Evolutionary conservation across 2,888 invertebrate species (phyloP), one percentile per base, ranked within the genome.

Genomic region (Raillietiella orientalis): DNA sequence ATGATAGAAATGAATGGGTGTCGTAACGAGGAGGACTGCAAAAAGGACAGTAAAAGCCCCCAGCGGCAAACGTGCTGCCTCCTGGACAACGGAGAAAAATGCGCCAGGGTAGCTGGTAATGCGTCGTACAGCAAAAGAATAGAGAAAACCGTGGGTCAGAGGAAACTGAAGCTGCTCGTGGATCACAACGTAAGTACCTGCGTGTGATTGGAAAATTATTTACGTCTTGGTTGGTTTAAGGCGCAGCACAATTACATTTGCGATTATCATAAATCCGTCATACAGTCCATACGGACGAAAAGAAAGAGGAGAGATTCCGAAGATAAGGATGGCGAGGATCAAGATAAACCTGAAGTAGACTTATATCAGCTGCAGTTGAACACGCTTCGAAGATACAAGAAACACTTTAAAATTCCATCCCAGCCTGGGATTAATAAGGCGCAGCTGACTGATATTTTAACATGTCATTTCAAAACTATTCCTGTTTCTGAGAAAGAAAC

Each of bases 101-200:
- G 87, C 49, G 58, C 62, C 34, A 63, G 77, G 41, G 60, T 66
- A 29, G 84, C 79, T 36, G 77, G 79, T 34, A 77, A 79, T 56
- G 90, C 90, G 36, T 74, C 79, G 23, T 90, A 87, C 52, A 84
- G 77, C 50, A 87, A 90, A 47, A 62, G 84, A 36, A 79, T 90
- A 39, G 84, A 87, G 49, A 87, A 84, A 48, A 84, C 74, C 29
- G 84, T 84, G 17, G 67, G 72, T 27, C 79, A 82, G 42, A 60
- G 77, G 40, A 63, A 74, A 39, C 60, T 90, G 21, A 77, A 77
- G 44, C 61, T 90, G 21, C 66, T 64, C 44, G 64, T 74, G 37
- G 84, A 87, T 51, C 62, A 56, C 35, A 56, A 57, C 42, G 70
- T 69, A 48, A 49, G 56, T 48, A 11, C n/a, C n/a, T n/a, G n/a